Base-by-base conservation (phyloP, 1,140 invertebrate genomes). In the Lucilia cuprina region DNA sequence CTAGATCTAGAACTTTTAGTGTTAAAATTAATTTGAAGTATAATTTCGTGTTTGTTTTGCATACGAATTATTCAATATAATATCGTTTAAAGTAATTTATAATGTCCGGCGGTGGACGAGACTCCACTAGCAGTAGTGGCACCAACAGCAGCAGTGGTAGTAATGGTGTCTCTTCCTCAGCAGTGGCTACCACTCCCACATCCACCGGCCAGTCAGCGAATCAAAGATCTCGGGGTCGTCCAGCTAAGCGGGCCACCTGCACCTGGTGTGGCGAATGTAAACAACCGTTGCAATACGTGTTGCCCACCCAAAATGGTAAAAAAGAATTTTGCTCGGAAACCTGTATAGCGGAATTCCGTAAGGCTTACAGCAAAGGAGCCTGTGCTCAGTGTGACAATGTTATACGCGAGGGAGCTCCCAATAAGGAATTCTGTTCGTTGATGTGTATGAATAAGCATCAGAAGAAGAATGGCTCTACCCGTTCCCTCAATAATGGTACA, bases 261-360 rank as follows among this genome's bases (percentile, higher is more conserved):
- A 96, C 95, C 2, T 97, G 96, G 96, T 97, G 97, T 89, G 95
- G 94, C 41, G 96, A 97, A 90, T 94, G 94, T 74, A 97, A 96
- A 91, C 94, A 95, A 77, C 94, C 95, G 1, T 90, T 97, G 21
- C 96, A 96, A 87, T 98, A 96, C 92, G 95, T 97, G 70, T 92
- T 97, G 78, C 96, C 96, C 7, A 97, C 96, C 0, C 95, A 96
- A 88, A 94, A 96, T 91, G 96, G 96, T 13, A 97, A 97, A 89
- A 97, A 97, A 89, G 96, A 98, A 89, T 98, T 98, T 91, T 98
- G 97, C 92, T 97, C 96, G 0, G 96, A 97, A 91, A 96, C 94
- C 21, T 98, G 97, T 92, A 93, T 98, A 25, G 94, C 95, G 9
- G 96, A 97, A 92, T 98, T 97, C 89, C 93, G 96, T 75, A 96